phyloP scores from a whole-genome alignment of 2,888 invertebrate species.

The Lasioglossum leucozonium region DNA sequence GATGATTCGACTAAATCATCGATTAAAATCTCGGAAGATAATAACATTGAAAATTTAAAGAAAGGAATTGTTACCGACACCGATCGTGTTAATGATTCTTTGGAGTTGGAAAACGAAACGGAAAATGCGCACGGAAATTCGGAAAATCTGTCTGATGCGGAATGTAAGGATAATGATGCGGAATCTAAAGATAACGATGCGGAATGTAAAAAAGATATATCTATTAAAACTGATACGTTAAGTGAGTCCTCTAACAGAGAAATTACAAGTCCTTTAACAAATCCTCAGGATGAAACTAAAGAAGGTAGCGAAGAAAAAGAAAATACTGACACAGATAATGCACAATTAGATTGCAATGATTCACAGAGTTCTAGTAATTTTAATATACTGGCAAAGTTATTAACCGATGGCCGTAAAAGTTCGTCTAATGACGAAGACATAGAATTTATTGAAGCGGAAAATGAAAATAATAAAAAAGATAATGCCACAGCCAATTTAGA shows the following conservation, averaged over 20 bases:
- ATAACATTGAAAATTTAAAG: background rate
- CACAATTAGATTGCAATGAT: background rate
- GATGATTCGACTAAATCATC: conserved; percentile 15
- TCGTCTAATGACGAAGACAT: conserved; percentile 5
- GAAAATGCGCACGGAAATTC: conserved; percentile 12
- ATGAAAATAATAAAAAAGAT: conserved; percentile 40
- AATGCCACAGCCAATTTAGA: background rate
- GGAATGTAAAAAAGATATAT: conserved; percentile 9
- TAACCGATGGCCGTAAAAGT: background rate
- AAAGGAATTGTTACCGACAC: background rate
- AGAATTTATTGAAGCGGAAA: conserved; percentile 8
- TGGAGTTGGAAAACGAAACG: conserved; percentile 8
- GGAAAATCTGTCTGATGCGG: background rate
- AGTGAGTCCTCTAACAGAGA: conserved; percentile 21
- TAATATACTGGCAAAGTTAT: conserved; percentile 44
- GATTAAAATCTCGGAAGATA: conserved; percentile 5
- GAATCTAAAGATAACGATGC: background rate
- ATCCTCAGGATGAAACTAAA: conserved; percentile 26
- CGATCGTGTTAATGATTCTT: background rate
- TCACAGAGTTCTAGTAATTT: conserved; percentile 18
- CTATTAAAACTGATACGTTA: background rate
- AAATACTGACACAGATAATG: conserved; percentile 12
- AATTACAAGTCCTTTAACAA: background rate
- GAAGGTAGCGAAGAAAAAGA: background rate
- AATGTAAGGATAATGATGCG: background rate